Conservation (phyloP, 1,140 invertebrate genomes). For the Drosophila quadrilineata region DNA sequence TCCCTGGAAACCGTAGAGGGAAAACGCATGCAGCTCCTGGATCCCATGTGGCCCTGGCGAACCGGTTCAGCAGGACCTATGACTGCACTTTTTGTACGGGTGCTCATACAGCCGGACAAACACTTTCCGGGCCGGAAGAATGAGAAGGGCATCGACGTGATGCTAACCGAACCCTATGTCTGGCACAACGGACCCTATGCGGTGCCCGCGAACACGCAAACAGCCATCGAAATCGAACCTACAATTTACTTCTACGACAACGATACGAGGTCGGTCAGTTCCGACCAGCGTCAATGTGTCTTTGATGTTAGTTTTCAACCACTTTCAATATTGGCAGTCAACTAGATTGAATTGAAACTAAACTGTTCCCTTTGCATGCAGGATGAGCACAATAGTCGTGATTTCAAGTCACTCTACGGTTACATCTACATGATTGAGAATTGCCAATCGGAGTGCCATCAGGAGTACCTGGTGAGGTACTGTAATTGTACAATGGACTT, state of each 20-base stretch:
- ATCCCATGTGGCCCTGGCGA: conserved; percentile 69
- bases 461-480: conserved; percentile 70
- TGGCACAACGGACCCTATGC: conserved; percentile 62
- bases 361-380: conserved; percentile 15
- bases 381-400: conserved; percentile 55
- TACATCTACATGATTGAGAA: conserved; percentile 79
- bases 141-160: conserved; percentile 62
- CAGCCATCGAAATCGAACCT: conserved; percentile 65
- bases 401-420: conserved; percentile 63
- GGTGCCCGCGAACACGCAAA: conserved; percentile 61
- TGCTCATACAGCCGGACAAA: conserved; percentile 50
- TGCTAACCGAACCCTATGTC: conserved; percentile 63
- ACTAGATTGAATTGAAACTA: background rate
- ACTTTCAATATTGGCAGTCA: too few relatives aligned
- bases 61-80: conserved; percentile 59
- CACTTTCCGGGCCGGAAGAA: conserved; percentile 44
- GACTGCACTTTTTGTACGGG: conserved; percentile 53
- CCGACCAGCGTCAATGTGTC: conserved; percentile 65
- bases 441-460: conserved; percentile 76
- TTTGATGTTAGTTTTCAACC: conserved; percentile 57
- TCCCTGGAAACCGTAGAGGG: conserved; percentile 79
- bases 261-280: conserved; percentile 57
- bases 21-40: conserved; percentile 48
- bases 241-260: conserved; percentile 73
- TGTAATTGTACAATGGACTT: conserved; percentile 79